Percentiles rank a stretch among this genome's conserved stretches.
Conservation (phyloP, 2,797 vertebrate genomes). For the Gephyroberyx darwinii region DNA sequence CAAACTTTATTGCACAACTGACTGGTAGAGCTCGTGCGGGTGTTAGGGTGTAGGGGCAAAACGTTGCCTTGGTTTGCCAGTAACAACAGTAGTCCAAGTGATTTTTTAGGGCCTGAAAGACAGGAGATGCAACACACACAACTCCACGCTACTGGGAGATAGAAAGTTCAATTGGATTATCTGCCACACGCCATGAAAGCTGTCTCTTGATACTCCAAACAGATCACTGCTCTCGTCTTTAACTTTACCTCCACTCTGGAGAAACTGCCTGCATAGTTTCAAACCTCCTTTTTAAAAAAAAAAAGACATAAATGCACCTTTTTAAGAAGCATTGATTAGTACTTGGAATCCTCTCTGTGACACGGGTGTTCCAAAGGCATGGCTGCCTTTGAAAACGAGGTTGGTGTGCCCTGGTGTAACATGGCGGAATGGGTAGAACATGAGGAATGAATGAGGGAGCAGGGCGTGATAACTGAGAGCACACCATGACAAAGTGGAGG, state of each 20-base stretch:
- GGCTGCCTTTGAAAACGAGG: constrained; percentile 81
- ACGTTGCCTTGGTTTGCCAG: constrained; percentile 34
- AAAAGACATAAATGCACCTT: constrained; percentile 92
- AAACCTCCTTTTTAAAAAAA: constrained; percentile 81
- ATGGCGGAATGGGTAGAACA: constrained; percentile 66
- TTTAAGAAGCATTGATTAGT: constrained; percentile 95
- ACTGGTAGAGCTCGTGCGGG: constrained; percentile 33
- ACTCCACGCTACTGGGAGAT: constrained; percentile 22
- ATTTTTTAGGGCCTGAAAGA: constrained; percentile 23
- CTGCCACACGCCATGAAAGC: constrained; percentile 19
- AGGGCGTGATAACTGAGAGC: constrained; percentile 77
- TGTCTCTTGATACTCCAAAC: neutral
- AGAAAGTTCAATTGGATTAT: constrained; percentile 40
- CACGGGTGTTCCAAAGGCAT: constrained; percentile 82
- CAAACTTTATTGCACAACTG: constrained; percentile 70
- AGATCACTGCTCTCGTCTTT: constrained; percentile 10
- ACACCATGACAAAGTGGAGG: constrained; percentile 82
- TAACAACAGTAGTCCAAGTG: constrained; percentile 11
- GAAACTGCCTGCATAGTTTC: constrained; percentile 86
- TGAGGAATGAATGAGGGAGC: constrained; percentile 69
- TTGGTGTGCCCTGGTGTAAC: constrained; percentile 53
- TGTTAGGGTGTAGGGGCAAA: constrained; percentile 26
- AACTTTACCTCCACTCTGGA: constrained; percentile 77
- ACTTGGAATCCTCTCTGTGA: constrained; percentile 88
- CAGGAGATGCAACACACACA: constrained; percentile 39